A percentile compares a stretch with the other conserved stretches of the same genome.
These are phyloP conservation scores for Formica selysi DNA, from an alignment of 1,140 invertebrate species.

Conservation along the genomic window DNA sequence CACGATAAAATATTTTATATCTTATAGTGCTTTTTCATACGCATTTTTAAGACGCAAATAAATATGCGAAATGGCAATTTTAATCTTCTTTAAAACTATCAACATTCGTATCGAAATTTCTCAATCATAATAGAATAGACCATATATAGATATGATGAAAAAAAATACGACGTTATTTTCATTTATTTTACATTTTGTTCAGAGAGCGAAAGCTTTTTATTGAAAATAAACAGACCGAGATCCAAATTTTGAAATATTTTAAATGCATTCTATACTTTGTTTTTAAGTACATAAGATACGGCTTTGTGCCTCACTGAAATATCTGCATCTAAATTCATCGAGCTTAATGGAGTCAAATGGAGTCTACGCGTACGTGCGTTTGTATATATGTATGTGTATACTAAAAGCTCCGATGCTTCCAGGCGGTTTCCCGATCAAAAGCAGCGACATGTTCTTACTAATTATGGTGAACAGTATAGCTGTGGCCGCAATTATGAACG, in stretches of 20 bases:
- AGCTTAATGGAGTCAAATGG: slow-evolving; percentile 67
- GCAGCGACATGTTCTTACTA: slow-evolving; percentile 59
- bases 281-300: neutral
- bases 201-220: neutral
- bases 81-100: neutral
- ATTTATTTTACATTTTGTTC: neutral
- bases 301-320: slow-evolving; percentile 21
- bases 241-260: neutral
- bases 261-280: neutral
- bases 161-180: neutral
- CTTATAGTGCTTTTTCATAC: neutral
- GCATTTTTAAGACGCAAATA: neutral
- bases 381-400: slow-evolving; percentile 2
- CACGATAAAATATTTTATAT: neutral
- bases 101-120: neutral
- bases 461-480: slow-evolving; percentile 40
- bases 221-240: neutral
- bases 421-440: slow-evolving; percentile 30
- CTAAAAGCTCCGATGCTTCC: neutral
- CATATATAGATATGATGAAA: neutral
- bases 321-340: slow-evolving; percentile 57
- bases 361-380: neutral
- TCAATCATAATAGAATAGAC: neutral
- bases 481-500: slow-evolving; percentile 15
- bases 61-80: neutral